Evolutionary conservation across 2,888 invertebrate genomes (phyloP).

Genomic region (Papilio protenor): DNA sequence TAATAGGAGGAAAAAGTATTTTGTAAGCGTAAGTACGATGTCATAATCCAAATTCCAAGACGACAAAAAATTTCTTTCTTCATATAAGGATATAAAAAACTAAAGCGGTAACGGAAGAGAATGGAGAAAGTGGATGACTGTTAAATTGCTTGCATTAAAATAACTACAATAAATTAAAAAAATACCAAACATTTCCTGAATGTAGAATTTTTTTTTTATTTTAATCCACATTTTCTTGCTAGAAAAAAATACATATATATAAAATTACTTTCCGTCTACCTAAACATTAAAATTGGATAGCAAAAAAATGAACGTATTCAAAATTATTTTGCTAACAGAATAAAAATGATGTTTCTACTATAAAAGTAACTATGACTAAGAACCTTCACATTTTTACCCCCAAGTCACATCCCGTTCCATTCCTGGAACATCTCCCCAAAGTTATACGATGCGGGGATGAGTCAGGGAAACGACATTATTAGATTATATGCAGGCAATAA

Average conservation of each 20-base stretch:
- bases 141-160: neutral
- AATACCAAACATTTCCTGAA: neutral
- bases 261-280: too few relatives aligned
- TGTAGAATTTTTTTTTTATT: neutral
- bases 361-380: constrained; percentile 19
- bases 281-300: too few relatives aligned
- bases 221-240: neutral
- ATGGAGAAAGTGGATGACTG: neutral
- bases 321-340: neutral
- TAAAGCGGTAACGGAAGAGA: neutral
- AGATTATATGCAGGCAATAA: neutral
- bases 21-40: neutral
- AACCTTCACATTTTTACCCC: neutral
- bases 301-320: too few relatives aligned
- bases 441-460: neutral
- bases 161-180: neutral
- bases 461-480: constrained; percentile 1
- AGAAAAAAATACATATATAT: too few relatives aligned
- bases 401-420: constrained; percentile 34
- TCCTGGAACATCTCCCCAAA: constrained; percentile 23
- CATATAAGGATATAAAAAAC: neutral
- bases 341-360: neutral
- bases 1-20: neutral
- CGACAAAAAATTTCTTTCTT: neutral
- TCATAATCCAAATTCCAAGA: neutral